Base-by-base conservation (phyloP, 2,113 vertebrate species). In the Choloepus hoffmanni region DNA sequence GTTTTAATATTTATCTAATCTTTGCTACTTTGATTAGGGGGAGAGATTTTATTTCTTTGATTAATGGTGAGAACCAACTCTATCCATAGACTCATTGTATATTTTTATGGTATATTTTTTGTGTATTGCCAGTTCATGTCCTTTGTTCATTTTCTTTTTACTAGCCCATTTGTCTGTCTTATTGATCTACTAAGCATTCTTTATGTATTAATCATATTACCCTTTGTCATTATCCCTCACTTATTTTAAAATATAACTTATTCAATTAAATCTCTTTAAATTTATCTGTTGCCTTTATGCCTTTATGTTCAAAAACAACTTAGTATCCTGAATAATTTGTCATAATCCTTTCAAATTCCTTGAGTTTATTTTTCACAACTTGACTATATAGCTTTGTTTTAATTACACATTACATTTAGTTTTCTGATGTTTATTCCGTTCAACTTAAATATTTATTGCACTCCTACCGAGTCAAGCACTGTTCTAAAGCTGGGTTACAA, bases 211-310 rank as follows among this genome's bases (percentile, higher is more conserved):
- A 85, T 78, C 21, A 53, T 40, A 65, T 50, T 77, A 48, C 18
- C 58, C 10, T 36, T 45, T 45, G 62, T n/a, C 24, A 19, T 89
- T 48, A 58, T 58, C 33, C 48, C n/a, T 60, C 62, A 36, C 67
- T 67, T 83, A 45, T 55, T 76, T 89, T 83, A 60, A 18, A 58
- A 84, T 58, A 24, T 30, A 58, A 94, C 74, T 63, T 88, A 88
- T 40, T 33, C 53, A 50, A 62, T 67, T 84, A 76, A 73, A 53
- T 14, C 78, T 26, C 58, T 83, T 68, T 15, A 68, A n/a, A 68
- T 68, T n/a, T 36, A 36, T 36, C 36, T 36, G 36, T 36, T 36
- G 36, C 36, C 36, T 36, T 36, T 36, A 36, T 36, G 36, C 36
- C 36, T 36, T 36, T 36, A 36, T 36, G 36, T 36, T 36, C 36